phyloP scores from a whole-genome alignment of 1,140 invertebrate genomes.

The Cyphomyrmex costatus region DNA sequence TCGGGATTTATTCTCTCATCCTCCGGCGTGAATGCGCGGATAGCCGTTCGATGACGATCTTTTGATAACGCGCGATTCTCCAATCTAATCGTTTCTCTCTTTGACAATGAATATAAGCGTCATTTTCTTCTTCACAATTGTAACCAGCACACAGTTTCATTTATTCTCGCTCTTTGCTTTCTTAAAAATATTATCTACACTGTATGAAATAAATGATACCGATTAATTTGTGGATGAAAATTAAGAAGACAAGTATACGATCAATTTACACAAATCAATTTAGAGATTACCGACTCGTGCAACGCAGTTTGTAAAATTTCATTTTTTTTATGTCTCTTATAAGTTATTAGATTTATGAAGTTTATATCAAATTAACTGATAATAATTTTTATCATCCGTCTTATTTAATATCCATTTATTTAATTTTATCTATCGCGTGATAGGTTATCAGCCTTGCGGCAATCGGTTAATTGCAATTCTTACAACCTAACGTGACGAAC shows the following conservation, averaged over 20 bases:
- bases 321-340: background rate
- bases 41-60: slow-evolving; percentile 39
- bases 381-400: background rate
- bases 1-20: slow-evolving; percentile 51
- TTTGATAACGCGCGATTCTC: slow-evolving; percentile 12
- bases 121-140: background rate
- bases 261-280: background rate
- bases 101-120: background rate
- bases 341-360: background rate
- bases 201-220: background rate
- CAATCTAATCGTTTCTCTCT: slow-evolving; percentile 2
- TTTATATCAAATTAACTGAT: slow-evolving; percentile 19
- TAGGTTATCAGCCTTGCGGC: background rate
- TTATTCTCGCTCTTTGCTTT: slow-evolving; percentile 19
- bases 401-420: background rate
- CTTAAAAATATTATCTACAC: background rate
- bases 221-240: no score
- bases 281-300: background rate
- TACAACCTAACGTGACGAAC: background rate
- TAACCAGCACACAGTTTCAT: background rate
- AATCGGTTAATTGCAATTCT: background rate
- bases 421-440: background rate
- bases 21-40: slow-evolving; percentile 1
- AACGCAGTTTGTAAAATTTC: background rate
- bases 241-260: background rate